Percentiles rank a stretch among this genome's conserved stretches.
Conservation (phyloP, 2,888 invertebrate genomes). For the Leuctra nigra region DNA sequence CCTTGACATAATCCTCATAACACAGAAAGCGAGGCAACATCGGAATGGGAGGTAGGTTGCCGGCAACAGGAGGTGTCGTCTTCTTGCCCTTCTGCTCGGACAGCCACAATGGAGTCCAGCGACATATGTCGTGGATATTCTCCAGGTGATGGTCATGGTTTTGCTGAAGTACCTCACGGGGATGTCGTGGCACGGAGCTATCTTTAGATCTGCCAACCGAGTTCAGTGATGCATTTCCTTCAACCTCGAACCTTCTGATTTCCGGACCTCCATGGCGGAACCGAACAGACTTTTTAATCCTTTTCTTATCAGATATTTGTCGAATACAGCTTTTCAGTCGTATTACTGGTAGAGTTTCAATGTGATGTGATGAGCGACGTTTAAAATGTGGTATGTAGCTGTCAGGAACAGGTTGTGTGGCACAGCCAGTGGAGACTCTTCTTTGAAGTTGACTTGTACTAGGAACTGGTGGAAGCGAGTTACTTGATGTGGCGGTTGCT, state of each 20-base stretch:
- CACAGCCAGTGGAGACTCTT: neutral
- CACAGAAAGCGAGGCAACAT: neutral
- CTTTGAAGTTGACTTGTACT: neutral
- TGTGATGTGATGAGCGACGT: neutral
- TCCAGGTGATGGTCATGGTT: neutral
- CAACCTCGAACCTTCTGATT: neutral
- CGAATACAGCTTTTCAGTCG: neutral
- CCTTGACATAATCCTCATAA: slow-evolving; percentile 5
- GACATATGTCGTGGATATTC: neutral
- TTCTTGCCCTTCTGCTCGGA: neutral
- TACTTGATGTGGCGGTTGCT: neutral
- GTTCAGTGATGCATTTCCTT: neutral
- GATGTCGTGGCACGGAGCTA: neutral
- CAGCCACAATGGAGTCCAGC: neutral
- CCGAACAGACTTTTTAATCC: neutral
- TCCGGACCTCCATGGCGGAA: too few species aligned
- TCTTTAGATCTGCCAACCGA: neutral
- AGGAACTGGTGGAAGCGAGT: neutral
- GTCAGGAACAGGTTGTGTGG: neutral
- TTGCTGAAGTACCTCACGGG: too few species aligned
- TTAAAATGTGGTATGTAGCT: neutral
- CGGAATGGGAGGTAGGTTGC: neutral
- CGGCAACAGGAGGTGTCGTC: neutral
- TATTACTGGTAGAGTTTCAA: too few species aligned
- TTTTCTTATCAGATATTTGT: neutral